These are phyloP conservation scores for Aegypius monachus DNA, from an alignment of 2,113 vertebrate genomes.

Conservation along the genomic window DNA sequence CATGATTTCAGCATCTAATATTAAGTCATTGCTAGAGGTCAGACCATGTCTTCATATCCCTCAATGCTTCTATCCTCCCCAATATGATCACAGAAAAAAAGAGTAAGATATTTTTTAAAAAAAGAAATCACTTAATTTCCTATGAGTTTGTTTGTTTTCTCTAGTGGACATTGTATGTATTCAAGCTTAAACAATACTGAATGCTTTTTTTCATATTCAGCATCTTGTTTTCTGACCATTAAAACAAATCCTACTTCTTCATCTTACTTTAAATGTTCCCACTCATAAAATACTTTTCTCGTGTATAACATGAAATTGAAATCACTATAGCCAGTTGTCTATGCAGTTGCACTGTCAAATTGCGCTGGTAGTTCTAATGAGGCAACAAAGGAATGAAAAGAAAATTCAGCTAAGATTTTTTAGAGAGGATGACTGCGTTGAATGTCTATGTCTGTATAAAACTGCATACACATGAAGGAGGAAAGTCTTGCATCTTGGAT, in stretches of 20 bases:
- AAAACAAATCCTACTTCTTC: neutral
- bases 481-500: neutral
- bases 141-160: neutral
- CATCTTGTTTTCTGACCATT: neutral
- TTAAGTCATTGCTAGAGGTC: neutral
- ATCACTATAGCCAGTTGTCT: neutral
- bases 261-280: neutral
- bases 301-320: neutral
- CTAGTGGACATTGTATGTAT: neutral
- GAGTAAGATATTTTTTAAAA: neutral
- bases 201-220: neutral
- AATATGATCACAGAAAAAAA: neutral
- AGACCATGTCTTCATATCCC: too few species aligned
- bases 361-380: neutral
- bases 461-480: neutral
- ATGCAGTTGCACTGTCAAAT: neutral
- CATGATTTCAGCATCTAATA: neutral
- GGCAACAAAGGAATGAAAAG: neutral
- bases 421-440: neutral
- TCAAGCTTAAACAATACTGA: neutral
- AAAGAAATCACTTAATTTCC: neutral
- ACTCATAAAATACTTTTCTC: neutral
- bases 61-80: neutral
- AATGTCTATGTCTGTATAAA: neutral
- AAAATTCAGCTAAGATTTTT: neutral